phyloP scores from a whole-genome alignment of 35 echinoderm and acorn worm genomes.

The Nesometra sesokonis region DNA sequence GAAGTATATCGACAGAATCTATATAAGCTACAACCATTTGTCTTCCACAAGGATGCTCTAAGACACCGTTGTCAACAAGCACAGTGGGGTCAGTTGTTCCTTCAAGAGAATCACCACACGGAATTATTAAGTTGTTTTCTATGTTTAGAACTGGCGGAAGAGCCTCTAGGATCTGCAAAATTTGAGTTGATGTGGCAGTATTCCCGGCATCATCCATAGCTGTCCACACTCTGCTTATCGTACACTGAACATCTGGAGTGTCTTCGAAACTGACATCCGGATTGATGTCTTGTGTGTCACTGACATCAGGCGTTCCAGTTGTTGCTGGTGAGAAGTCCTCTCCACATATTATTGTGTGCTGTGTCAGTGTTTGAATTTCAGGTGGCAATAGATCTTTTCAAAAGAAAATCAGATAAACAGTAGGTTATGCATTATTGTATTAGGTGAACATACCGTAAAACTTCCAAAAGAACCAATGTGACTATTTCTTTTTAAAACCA shows the following conservation, averaged over 20 bases:
- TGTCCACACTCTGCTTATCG: conserved; percentile 21
- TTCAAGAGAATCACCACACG: conserved; percentile 10
- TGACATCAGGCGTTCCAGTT: conserved; percentile 13
- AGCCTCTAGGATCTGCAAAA: neutral
- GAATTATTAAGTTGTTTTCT: neutral
- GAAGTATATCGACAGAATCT: neutral
- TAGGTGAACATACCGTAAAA: too few relatives aligned
- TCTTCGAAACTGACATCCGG: neutral
- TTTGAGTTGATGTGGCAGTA: neutral
- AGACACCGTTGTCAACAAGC: neutral
- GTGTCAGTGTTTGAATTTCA: neutral
- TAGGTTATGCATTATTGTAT: too few relatives aligned
- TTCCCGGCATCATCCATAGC: conserved; percentile 17
- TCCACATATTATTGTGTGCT: neutral
- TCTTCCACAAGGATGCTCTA: conserved; percentile 1
- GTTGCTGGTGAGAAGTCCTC: neutral
- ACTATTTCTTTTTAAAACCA: too few relatives aligned
- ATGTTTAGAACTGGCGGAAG: neutral
- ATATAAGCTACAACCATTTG: neutral
- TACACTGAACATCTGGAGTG: neutral
- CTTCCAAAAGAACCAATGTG: too few relatives aligned
- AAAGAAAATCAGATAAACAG: too few relatives aligned
- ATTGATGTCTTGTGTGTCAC: conserved; percentile 18
- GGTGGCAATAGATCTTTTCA: neutral
- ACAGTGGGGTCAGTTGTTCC: neutral